Evolutionary conservation across 2,888 invertebrate genomes (phyloP).

Genomic region (Tetramorium bicarinatum): DNA sequence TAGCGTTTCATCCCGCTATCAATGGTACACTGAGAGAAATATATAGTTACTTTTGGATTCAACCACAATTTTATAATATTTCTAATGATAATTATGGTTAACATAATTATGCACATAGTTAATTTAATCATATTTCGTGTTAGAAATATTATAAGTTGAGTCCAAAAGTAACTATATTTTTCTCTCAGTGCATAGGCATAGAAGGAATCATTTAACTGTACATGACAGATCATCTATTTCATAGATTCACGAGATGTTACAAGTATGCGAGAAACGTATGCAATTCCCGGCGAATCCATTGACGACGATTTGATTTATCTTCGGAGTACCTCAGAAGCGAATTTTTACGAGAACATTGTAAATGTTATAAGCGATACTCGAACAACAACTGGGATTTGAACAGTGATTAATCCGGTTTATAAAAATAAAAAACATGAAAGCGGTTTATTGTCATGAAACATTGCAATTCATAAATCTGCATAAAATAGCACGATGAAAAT

Average conservation of each 20-base stretch:
- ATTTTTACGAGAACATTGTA: neutral
- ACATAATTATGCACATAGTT: too few relatives aligned
- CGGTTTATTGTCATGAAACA: neutral
- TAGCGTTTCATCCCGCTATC: too few relatives aligned
- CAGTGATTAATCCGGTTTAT: too few relatives aligned
- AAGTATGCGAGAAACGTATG: neutral
- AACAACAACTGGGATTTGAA: neutral
- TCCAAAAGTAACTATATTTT: too few relatives aligned
- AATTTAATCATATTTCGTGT: too few relatives aligned
- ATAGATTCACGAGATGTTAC: constrained; percentile 1
- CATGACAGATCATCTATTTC: neutral
- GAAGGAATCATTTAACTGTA: neutral
- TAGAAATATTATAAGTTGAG: too few relatives aligned
- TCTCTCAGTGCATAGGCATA: neutral
- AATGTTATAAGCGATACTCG: neutral
- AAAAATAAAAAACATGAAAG: too few relatives aligned
- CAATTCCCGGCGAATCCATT: neutral
- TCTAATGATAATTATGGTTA: too few relatives aligned
- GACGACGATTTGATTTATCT: neutral
- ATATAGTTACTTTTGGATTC: too few relatives aligned
- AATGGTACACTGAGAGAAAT: too few relatives aligned
- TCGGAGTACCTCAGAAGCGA: neutral
- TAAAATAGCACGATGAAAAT: neutral
- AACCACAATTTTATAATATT: too few relatives aligned
- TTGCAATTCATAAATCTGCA: neutral